Base-by-base conservation (phyloP, 30 jellyfish, hydroid and myxozoan species). In the Euphysa ruthae region DNA sequence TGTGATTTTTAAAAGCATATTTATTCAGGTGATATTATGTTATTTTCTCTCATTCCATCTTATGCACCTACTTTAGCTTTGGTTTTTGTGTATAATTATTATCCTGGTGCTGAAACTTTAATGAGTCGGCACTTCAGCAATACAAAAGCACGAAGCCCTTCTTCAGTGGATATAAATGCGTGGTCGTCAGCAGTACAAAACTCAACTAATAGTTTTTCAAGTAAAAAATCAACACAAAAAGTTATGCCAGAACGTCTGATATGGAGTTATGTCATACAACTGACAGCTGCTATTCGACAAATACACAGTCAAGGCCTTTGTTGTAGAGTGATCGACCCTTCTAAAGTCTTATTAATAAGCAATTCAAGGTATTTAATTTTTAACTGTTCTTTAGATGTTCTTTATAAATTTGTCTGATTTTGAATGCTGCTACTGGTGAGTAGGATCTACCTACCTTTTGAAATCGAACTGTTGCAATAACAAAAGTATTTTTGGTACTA, bases 81-180 rank as follows among this genome's bases (percentile, higher is more conserved):
- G 50, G 61, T 85, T 25, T 85, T 85, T 56, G 75, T 85, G 8
- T 85, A 85, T 55, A 66, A 44, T 2, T 77, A 62, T 66, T 78
- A 75, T 70, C 96, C 96, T 55, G 96, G 96, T 20, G 93, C 96
- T 0, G 93, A 85, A 58, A 77, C 96, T 44, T 20, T 85, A 35
- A 73, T 77, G 93, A 25, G 76, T 28, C 84, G 96, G 16, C 96
- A 85, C 25, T 72, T 85, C 46, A 21, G 85, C 18, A 84, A 63
- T 13, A 74, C 79, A 22, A 58, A 26, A 24, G 68, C 73, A 23
- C 84, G 79, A 20, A 75, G 78, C 49, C 68, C 43, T 31, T 52
- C 77, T 6, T 75, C 71, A 12, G 52, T 74, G 43, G 93, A 75
- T 28, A 49, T 63, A 22, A 77, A 83, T 13, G 22, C 63, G 10